Evolutionary conservation across 2,113 vertebrate species (phyloP).

Genomic region (Cebus imitator): DNA sequence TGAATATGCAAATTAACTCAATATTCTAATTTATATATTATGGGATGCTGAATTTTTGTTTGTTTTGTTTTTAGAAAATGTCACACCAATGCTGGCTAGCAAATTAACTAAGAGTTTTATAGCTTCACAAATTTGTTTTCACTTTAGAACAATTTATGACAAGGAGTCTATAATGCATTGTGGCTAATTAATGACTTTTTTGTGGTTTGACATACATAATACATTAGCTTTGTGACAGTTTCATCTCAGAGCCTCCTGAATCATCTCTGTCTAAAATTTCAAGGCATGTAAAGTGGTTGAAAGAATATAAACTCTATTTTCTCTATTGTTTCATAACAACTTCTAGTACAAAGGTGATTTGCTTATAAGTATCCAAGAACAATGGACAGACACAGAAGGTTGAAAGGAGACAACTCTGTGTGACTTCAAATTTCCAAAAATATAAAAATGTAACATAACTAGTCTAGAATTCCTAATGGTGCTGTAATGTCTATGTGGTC

Average conservation of each 20-base stretch:
- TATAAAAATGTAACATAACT: neutral
- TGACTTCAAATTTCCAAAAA: neutral
- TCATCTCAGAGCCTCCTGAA: slow-evolving; percentile 16
- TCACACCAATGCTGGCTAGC: slow-evolving; percentile 31
- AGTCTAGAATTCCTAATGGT: neutral
- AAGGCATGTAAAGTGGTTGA: neutral
- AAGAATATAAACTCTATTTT: neutral
- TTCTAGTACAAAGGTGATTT: neutral
- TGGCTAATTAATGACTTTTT: slow-evolving; percentile 58
- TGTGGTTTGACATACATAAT: slow-evolving; percentile 58
- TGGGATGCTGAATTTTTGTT: neutral
- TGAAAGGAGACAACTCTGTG: neutral
- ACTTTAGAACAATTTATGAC: slow-evolving; percentile 60
- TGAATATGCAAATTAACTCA: neutral
- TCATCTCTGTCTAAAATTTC: slow-evolving; percentile 2
- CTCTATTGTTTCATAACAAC: neutral
- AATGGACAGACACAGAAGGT: neutral
- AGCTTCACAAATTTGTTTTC: slow-evolving; percentile 61
- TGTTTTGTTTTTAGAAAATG: slow-evolving; percentile 41
- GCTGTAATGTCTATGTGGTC: neutral
- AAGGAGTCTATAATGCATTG: slow-evolving; percentile 30
- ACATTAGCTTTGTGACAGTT: neutral
- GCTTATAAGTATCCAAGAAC: neutral
- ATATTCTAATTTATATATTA: slow-evolving; percentile 18
- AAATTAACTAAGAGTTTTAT: slow-evolving; percentile 49